A percentile compares a stretch with the other conserved stretches of the same genome.
Evolutionary conservation across 2,888 invertebrate genomes (phyloP).

Genomic region (Mesoligia furuncula): DNA sequence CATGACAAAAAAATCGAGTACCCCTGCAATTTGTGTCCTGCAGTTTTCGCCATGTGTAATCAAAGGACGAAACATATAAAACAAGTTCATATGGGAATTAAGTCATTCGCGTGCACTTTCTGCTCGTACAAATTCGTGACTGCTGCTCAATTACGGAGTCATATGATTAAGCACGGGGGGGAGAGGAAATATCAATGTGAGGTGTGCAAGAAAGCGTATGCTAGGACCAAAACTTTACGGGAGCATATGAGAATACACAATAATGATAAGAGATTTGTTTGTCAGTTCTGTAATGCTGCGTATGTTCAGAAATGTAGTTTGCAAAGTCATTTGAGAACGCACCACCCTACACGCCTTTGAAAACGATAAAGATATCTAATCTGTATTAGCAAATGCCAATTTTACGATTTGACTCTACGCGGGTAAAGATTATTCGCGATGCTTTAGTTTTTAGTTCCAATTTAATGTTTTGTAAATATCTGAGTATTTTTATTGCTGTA

Average conservation of each 20-base stretch:
- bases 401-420: not conserved
- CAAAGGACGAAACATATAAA: constrained; percentile 82
- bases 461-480: not conserved
- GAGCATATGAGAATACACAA: constrained; percentile 85
- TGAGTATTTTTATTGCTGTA: not conserved
- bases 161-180: constrained; percentile 81
- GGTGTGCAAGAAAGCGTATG: constrained; percentile 84
- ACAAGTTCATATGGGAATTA: constrained; percentile 80
- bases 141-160: constrained; percentile 76
- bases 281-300: constrained; percentile 81
- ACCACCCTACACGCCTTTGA: constrained; percentile 77
- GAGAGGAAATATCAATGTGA: constrained; percentile 80
- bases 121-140: constrained; percentile 81
- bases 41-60: constrained; percentile 81
- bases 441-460: not conserved
- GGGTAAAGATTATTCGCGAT: not conserved
- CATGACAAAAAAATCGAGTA: constrained; percentile 82
- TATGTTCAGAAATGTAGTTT: constrained; percentile 86
- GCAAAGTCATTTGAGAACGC: constrained; percentile 82
- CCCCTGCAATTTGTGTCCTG: constrained; percentile 81
- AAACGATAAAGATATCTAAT: constrained; percentile 55
- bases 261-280: constrained; percentile 85
- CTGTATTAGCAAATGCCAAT: not conserved
- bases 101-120: constrained; percentile 76
- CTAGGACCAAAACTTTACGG: constrained; percentile 80